Conservation (phyloP, 2,888 invertebrate genomes). For the Rotaria macrura region DNA sequence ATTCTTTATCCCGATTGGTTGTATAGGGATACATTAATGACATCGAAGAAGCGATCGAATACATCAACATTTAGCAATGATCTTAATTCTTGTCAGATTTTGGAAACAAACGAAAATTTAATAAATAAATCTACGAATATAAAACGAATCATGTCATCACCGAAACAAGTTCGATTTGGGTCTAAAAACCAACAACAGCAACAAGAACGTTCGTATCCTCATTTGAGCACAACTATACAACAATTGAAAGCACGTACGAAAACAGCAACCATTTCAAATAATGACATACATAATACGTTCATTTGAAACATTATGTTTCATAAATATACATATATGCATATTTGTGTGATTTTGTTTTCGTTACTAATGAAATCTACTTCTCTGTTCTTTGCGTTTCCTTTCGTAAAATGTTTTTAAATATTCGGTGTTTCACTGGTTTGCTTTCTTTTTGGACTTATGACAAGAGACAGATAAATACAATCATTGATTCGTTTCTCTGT, state of each 20-base stretch:
- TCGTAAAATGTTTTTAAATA: neutral
- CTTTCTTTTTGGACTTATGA: no score
- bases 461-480: no score
- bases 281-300: neutral
- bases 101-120: neutral
- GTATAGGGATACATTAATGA: neutral
- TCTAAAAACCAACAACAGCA: neutral
- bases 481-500: no score
- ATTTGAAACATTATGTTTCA: neutral
- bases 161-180: neutral
- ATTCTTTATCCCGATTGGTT: conserved; percentile 19
- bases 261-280: neutral
- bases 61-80: neutral
- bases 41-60: neutral
- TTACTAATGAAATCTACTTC: no score
- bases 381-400: neutral
- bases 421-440: neutral
- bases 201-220: neutral
- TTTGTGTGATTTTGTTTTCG: neutral
- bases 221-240: neutral
- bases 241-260: neutral
- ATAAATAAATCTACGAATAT: neutral
- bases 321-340: neutral
- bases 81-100: neutral
- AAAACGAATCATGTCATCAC: neutral